Base-by-base conservation (phyloP, 2,797 vertebrate species). In the Thunnus albacares region DNA sequence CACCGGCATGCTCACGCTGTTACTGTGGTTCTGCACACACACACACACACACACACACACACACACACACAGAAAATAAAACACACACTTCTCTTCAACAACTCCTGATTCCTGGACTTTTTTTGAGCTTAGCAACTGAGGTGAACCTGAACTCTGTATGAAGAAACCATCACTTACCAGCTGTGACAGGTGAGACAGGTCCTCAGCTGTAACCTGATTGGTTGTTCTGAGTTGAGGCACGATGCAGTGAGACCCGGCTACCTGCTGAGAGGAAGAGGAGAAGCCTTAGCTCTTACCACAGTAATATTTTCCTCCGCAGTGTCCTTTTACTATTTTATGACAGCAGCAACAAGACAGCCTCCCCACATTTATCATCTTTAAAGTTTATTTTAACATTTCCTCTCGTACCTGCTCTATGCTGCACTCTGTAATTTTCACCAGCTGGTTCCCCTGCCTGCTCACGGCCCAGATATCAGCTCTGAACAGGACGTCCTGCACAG, bases 21-120 rank as follows among this genome's bases (percentile, higher is more conserved):
- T 98, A 79, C 95, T 97, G 73, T 90, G 94, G 85, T 98, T 98
- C 98, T 99, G 91, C 26, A 80, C 22, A 60, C 11, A 80, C 55
- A 80, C 70, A 84, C 45, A 69, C 61, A 68, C 57, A 72, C 45
- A 66, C 30, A 59, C 64, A 62, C 30, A 74, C 38, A 13, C 20
- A 58, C 64, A 66, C 55, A 78, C 43, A 59, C 53, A 41, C 45
- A 30, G 12, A 41, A 13, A 41, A 41, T 41, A 9, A 38, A 35
- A 55, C 8, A 56, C 22, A 62, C 5, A 13, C 12, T 3, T 18
- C 11, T 26, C 47, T 22, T 2, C 6, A 24, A 52, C 22, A 10
- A 2, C 24, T n/a, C 1, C 17, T 18, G 55, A 51, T 0, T 35
- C 41, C 12, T n/a, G 41, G n/a, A 20, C 0, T 3, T n/a, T 4